These are phyloP conservation scores for Cheilosia soror DNA, from an alignment of 2,888 invertebrate species.

Conservation along the genomic window DNA sequence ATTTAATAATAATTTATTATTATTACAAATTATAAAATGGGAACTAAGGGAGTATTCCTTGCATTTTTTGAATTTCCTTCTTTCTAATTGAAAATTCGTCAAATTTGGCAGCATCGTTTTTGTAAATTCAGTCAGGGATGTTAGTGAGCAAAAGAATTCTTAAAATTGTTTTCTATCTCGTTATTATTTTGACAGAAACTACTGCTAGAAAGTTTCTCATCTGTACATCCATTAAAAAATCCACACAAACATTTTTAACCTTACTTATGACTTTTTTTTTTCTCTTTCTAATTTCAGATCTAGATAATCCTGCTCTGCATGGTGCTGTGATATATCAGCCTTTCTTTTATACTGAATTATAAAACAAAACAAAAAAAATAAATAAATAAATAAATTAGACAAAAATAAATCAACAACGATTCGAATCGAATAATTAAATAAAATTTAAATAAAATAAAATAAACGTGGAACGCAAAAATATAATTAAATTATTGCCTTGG, in stretches of 20 bases:
- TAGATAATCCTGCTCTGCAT: constrained; percentile 53
- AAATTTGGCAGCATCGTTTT: no score
- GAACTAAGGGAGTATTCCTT: no score
- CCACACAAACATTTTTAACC: not conserved
- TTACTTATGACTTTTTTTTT: not conserved
- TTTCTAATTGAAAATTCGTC: no score
- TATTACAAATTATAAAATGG: no score
- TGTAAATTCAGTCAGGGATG: no score
- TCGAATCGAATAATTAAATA: constrained; percentile 34
- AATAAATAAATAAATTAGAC: constrained; percentile 6
- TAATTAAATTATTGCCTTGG: constrained; percentile 7
- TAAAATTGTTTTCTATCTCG: no score
- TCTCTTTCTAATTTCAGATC: constrained; percentile 30
- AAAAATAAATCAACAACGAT: constrained; percentile 41
- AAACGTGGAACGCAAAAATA: not conserved
- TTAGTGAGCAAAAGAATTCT: no score
- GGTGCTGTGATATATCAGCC: constrained; percentile 73
- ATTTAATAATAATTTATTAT: no score
- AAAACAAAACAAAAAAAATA: constrained; percentile 25
- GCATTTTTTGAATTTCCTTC: no score
- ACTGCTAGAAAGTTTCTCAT: no score
- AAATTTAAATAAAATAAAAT: constrained; percentile 8
- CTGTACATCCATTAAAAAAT: no score
- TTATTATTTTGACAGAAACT: no score
- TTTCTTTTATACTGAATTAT: constrained; percentile 64